Base-by-base conservation (phyloP, 2,113 vertebrate genomes). In the Chaetops frenatus region DNA sequence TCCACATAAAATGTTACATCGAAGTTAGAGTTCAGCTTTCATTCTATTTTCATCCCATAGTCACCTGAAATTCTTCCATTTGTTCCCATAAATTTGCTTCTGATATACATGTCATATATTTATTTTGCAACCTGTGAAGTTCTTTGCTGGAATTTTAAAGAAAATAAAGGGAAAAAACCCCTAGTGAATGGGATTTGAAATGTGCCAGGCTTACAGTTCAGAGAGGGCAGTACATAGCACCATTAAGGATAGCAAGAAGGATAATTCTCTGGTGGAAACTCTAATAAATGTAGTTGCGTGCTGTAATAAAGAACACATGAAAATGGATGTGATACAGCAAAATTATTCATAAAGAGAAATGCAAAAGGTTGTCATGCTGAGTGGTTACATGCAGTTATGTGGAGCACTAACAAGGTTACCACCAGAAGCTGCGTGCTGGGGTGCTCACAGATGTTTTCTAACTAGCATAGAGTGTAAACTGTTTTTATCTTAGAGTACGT, bases 271-370 rank as follows among this genome's bases (percentile, higher is more conserved):
- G 95, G 95, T 97, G 97, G 97, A 95, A 94, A 93, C 91, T 96
- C 96, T 97, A 97, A 98, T 97, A 98, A 97, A 97, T 96, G 97
- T 96, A 98, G 97, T 98, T 31, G 54, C 27, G 88, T 97, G 97
- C 97, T 97, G 90, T 98, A 98, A 98, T 97, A 97, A 98, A 98
- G 97, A 98, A 91, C 97, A 94, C 94, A 96, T 65, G 94, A 97
- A 98, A 98, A 98, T 98, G 97, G 98, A 98, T 97, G 97, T 97
- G 97, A 92, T 97, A 95, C 97, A 98, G 97, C 97, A 98, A 98
- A 98, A 98, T 98, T 98, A 98, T 98, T 98, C 98, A 98, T 98
- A 98, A 98, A 97, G 97, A 97, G 96, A 97, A 98, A 98, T 90
- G 92, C 97, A 97, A 96, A 98, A 97, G 89, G 94, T 97, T 98